Percentiles rank a stretch among this genome's conserved stretches.
Evolutionary conservation across 2,797 vertebrate genomes (phyloP).

Genomic region (Gastrophryne carolinensis): DNA sequence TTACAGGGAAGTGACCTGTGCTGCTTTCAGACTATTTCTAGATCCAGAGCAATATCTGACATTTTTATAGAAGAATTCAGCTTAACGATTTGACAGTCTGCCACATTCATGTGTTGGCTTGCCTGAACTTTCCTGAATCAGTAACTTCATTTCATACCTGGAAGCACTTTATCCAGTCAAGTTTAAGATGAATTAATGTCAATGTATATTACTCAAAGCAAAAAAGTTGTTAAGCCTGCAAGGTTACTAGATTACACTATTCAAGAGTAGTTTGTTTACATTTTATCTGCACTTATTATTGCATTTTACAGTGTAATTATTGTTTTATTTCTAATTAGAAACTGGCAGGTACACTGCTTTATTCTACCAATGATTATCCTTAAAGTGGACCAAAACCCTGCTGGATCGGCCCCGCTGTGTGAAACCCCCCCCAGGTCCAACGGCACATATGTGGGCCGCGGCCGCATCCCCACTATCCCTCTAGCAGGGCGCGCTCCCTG

Average conservation of each 20-base stretch:
- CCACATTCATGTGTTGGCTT: conserved; percentile 45
- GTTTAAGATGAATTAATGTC: conserved; percentile 7
- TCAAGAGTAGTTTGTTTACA: not conserved
- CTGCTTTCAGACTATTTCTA: not conserved
- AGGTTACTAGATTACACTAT: too few species aligned
- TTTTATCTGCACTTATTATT: not conserved
- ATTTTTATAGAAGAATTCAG: conserved; percentile 32
- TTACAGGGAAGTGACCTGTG: not conserved
- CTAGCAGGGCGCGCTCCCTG: too few species aligned
- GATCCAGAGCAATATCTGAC: conserved; percentile 20
- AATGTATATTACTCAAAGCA: conserved; percentile 1
- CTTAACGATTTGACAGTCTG: conserved; percentile 45
- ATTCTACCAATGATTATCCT: not conserved
- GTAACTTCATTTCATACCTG: conserved; percentile 34
- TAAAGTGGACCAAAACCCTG: too few species aligned
- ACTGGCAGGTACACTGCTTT: not conserved
- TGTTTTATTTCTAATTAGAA: not conserved
- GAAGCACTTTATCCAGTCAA: conserved; percentile 30
- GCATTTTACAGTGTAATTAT: not conserved
- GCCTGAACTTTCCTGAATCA: conserved; percentile 31
- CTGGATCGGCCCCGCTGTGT: too few species aligned
- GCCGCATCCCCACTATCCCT: too few species aligned
- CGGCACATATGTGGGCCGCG: too few species aligned
- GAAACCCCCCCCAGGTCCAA: too few species aligned
- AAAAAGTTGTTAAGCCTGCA: not conserved